Evolutionary conservation across 1,140 invertebrate species (phyloP), one percentile per base, ranked within the genome.

Genomic region (Hermatobates lingyangjiaoensis): DNA sequence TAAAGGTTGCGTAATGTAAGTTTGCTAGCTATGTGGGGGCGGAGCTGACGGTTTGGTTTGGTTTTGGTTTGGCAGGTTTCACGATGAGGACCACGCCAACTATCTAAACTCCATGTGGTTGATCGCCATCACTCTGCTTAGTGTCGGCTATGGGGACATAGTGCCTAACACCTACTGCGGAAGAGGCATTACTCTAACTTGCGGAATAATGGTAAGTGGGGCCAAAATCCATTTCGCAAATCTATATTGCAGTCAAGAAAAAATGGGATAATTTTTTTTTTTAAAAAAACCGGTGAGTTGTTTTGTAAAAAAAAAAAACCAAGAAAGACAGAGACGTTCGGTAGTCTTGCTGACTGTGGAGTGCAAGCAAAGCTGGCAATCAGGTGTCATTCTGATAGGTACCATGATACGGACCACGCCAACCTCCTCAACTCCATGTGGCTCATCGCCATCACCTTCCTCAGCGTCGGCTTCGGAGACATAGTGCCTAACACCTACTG

Each of bases 401-500:
- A 88, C 77, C 88, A 93, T 73, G 90, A 94, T 65, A 85, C 88
- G 71, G 87, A 92, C 71, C 92, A 96, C 73, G 89, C 87, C 63
- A 96, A 96, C 72, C 81, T 96, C 62, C 77, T 96, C 62, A 96
- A 96, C 75, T 87, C 92, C 61, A 94, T 96, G 90, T 97, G 92
- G 92, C 81, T 97, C 70, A 94, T 95, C 69, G 88, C 91, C 62
- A 96, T 93, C 65, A 97, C 92, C 62, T 89, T 98, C 77, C 81
- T 97, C 62, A 94, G 90, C 71, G 90, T 98, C 65, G 92, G 93
- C 65, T 98, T 98, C 75, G 95, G 95, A 65, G 95, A 99, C 75
- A 95, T 99, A 69, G 94, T 98, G 65, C 95, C 95, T 64, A 97
- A 98, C 74, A 98, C 95, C 58, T 97, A 98, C 75, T 98, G 93